These are phyloP conservation scores for Drosophila hawaiiensis DNA, from an alignment of 2,888 invertebrate species.

Conservation along the genomic window DNA sequence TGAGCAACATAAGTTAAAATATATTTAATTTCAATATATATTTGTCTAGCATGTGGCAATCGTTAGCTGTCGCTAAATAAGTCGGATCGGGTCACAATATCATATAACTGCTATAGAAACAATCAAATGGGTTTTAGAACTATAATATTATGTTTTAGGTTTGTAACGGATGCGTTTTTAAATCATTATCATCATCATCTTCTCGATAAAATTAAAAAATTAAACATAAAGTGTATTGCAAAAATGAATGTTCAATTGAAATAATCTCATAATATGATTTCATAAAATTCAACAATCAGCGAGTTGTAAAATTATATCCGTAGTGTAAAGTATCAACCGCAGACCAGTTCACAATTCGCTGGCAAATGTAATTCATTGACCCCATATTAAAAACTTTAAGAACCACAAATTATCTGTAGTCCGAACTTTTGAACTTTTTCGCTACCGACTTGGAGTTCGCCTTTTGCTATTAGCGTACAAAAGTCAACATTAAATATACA, in stretches of 20 bases:
- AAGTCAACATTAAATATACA: slow-evolving; percentile 70
- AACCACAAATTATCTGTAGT: slow-evolving; percentile 75
- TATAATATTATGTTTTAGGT: too few species aligned
- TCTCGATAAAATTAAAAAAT: too few species aligned
- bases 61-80: slow-evolving; percentile 53
- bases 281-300: slow-evolving; percentile 12
- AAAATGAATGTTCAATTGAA: too few species aligned
- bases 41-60: slow-evolving; percentile 87
- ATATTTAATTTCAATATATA: background rate
- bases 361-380: slow-evolving; percentile 76
- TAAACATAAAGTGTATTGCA: too few species aligned
- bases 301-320: slow-evolving; percentile 33
- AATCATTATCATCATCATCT: too few species aligned
- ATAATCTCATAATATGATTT: background rate
- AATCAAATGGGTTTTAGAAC: too few species aligned
- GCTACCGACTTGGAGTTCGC: slow-evolving; percentile 51
- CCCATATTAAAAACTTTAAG: slow-evolving; percentile 77
- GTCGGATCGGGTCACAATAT: too few species aligned
- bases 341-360: slow-evolving; percentile 36
- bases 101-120: too few species aligned
- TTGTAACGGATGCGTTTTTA: too few species aligned
- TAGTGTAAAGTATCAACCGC: slow-evolving; percentile 21
- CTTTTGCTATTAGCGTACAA: slow-evolving; percentile 76
- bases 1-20: background rate
- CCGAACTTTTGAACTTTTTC: slow-evolving; percentile 71